Percentiles rank a stretch among this genome's conserved stretches.
phyloP scores from a whole-genome alignment of 2,797 vertebrate species.

The Myiotriccus ornatus region DNA sequence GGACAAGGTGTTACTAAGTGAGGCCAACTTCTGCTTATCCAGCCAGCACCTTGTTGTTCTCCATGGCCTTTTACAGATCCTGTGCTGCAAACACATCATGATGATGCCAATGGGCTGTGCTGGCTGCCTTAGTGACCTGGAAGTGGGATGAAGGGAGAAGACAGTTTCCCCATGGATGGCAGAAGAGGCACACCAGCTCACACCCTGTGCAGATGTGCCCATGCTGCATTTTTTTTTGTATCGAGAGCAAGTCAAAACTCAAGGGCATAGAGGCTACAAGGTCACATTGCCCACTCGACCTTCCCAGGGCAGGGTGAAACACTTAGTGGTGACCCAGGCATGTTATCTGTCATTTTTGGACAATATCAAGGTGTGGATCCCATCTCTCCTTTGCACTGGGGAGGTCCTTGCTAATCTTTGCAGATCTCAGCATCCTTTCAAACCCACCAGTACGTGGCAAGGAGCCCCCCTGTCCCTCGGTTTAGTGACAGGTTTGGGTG shows the following conservation, averaged over 20 bases:
- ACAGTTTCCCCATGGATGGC: rapidly evolving
- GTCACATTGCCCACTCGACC: neutral
- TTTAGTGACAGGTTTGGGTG: neutral
- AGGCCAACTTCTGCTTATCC: neutral
- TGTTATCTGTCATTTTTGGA: neutral
- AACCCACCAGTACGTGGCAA: rapidly evolving
- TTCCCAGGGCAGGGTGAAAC: neutral
- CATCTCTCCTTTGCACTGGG: rapidly evolving
- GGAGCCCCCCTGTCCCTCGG: neutral
- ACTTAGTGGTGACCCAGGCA: neutral
- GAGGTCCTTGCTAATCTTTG: neutral
- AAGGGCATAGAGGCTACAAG: neutral
- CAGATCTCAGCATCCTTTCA: neutral
- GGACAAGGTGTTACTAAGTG: neutral
- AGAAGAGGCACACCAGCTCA: neutral
- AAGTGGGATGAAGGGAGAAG: neutral
- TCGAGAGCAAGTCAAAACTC: neutral
- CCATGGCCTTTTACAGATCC: neutral
- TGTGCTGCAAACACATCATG: rapidly evolving
- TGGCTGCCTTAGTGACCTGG: neutral
- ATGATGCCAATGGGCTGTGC: neutral
- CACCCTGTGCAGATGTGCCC: neutral
- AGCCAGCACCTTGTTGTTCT: too few species aligned
- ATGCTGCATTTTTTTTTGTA: neutral
- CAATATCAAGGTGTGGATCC: neutral